phyloP scores from a whole-genome alignment of 2,888 invertebrate species.

The Erynnis tages region DNA sequence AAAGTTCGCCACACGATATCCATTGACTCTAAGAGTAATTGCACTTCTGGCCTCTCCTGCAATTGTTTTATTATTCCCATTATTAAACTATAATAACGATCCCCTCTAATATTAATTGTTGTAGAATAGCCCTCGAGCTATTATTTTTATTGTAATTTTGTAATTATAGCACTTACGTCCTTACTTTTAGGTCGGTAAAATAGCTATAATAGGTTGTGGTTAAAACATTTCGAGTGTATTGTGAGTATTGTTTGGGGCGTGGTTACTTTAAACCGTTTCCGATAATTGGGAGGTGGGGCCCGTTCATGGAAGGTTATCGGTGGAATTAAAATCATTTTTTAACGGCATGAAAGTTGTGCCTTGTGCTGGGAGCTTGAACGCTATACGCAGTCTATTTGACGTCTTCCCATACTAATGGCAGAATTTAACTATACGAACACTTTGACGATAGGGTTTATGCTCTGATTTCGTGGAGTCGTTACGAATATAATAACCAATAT shows the following conservation, averaged over 20 bases:
- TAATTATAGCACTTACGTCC: slow-evolving; percentile 31
- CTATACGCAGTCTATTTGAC: too few species aligned
- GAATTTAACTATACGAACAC: too few species aligned
- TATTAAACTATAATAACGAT: slow-evolving; percentile 30
- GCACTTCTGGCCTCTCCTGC: slow-evolving; percentile 31
- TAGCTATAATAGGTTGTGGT: slow-evolving; percentile 30
- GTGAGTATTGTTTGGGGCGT: slow-evolving; percentile 36
- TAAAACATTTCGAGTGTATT: slow-evolving; percentile 34
- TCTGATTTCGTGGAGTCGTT: too few species aligned
- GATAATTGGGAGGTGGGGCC: slow-evolving; percentile 19
- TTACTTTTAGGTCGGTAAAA: slow-evolving; percentile 16
- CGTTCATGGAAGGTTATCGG: background rate
- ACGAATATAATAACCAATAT: too few species aligned
- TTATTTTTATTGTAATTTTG: slow-evolving; percentile 28
- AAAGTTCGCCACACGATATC: slow-evolving; percentile 40
- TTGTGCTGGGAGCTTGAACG: too few species aligned
- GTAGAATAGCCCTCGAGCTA: slow-evolving; percentile 37
- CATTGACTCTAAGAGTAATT: slow-evolving; percentile 40
- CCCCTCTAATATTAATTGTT: slow-evolving; percentile 38
- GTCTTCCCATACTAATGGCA: too few species aligned
- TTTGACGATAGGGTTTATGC: too few species aligned
- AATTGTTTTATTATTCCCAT: slow-evolving; percentile 45
- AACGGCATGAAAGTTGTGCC: too few species aligned
- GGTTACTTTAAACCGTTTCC: slow-evolving; percentile 34
- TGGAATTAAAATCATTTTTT: too few species aligned